Percentiles rank a stretch among this genome's conserved stretches.
Conservation (phyloP, 2,888 invertebrate species). For the Mellilla xanthometata region DNA sequence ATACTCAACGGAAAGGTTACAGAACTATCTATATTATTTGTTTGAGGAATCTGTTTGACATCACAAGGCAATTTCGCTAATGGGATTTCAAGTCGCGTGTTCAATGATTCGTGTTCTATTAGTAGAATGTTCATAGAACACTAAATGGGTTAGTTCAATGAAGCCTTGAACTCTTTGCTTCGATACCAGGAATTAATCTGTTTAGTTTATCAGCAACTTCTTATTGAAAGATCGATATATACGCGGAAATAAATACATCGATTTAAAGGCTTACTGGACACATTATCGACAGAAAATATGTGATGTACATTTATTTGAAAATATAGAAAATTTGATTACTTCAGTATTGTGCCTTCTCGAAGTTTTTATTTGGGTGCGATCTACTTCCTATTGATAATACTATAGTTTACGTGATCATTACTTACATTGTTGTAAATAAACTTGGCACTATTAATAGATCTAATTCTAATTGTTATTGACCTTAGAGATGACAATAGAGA, state of each 20-base stretch:
- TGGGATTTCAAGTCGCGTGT: constrained; percentile 4
- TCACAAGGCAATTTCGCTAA: constrained; percentile 3
- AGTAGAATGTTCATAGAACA: constrained; percentile 4
- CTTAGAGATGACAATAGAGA: constrained; percentile 33
- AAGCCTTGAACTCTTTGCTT: constrained; percentile 9
- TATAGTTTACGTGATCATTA: too few relatives aligned
- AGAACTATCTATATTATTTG: too few relatives aligned
- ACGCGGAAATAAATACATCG: too few relatives aligned
- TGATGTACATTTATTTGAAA: too few relatives aligned
- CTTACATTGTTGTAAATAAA: not conserved
- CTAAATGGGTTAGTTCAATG: constrained; percentile 15
- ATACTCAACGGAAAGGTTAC: too few relatives aligned
- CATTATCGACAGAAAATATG: too few relatives aligned
- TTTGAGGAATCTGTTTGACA: too few relatives aligned
- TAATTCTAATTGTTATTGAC: constrained; percentile 31
- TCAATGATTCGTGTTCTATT: constrained; percentile 4
- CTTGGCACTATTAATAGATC: constrained; percentile 13
- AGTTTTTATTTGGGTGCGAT: too few relatives aligned
- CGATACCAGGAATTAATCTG: constrained; percentile 9
- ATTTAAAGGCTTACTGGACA: too few relatives aligned
- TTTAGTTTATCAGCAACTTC: constrained; percentile 27
- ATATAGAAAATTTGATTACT: too few relatives aligned
- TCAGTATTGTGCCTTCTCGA: too few relatives aligned
- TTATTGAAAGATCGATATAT: constrained; percentile 10
- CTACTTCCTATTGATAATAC: too few relatives aligned